These are phyloP conservation scores for Rutilus rutilus DNA, from an alignment of 2,113 vertebrate species.

Conservation along the genomic window DNA sequence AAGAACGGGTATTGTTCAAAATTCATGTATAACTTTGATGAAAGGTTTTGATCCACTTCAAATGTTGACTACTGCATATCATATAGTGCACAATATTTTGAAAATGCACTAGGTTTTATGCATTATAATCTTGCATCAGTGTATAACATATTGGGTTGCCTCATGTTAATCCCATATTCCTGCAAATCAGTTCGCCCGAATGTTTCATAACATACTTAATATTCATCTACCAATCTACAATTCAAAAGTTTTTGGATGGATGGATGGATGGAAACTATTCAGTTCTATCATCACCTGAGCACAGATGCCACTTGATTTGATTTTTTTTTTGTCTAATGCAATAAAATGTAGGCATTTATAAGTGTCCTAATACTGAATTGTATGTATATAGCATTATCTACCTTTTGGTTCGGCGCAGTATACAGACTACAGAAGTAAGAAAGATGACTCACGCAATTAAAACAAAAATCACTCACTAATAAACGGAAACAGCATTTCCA, in stretches of 20 bases:
- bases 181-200: background rate
- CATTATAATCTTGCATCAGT: background rate
- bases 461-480: background rate
- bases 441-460: background rate
- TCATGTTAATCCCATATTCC: background rate
- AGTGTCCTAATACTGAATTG: background rate
- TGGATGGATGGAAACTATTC: too few relatives aligned
- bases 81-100: background rate
- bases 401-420: background rate
- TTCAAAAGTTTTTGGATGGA: too few relatives aligned
- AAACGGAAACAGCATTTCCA: background rate
- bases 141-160: background rate
- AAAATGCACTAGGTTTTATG: background rate
- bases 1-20: too few relatives aligned
- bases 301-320: background rate
- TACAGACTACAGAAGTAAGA: background rate
- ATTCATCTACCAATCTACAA: background rate
- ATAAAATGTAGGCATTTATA: background rate
- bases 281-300: background rate
- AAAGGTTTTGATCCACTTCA: too few relatives aligned
- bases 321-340: background rate
- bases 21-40: too few relatives aligned
- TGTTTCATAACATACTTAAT: background rate
- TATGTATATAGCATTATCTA: too few relatives aligned
- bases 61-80: background rate